Evolutionary conservation across 2,888 invertebrate genomes (phyloP).

Genomic region (Conistra vaccinii): DNA sequence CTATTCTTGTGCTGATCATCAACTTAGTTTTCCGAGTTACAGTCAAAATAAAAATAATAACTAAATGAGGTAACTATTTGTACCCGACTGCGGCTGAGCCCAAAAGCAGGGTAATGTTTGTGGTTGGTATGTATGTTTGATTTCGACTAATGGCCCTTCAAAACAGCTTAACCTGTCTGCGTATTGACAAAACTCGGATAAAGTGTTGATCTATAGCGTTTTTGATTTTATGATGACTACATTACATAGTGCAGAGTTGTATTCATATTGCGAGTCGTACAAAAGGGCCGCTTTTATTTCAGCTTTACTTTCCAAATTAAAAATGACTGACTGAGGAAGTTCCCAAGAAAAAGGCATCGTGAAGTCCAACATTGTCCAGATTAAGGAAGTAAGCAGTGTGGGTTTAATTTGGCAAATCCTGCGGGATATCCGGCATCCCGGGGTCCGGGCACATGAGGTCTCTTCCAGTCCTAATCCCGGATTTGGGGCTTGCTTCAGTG

Average conservation of each 20-base stretch:
- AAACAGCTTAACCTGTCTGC: neutral
- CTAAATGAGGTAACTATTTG: neutral
- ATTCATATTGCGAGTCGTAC: neutral
- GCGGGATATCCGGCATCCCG: constrained; percentile 32
- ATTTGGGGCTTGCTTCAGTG: constrained; percentile 45
- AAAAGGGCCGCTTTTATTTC: neutral
- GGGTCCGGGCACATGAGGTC: constrained; percentile 41
- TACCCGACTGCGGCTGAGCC: neutral
- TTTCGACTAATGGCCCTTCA: neutral
- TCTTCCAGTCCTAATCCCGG: constrained; percentile 58
- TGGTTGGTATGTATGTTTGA: neutral
- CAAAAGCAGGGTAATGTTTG: neutral
- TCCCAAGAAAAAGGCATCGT: constrained; percentile 33
- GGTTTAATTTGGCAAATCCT: constrained; percentile 59
- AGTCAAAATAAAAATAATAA: neutral
- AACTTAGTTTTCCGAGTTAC: neutral
- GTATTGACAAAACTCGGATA: neutral
- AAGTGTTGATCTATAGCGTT: neutral
- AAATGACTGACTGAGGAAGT: constrained; percentile 11
- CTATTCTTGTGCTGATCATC: neutral
- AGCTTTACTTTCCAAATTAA: neutral
- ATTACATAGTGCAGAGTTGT: neutral
- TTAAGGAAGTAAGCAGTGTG: constrained; percentile 59
- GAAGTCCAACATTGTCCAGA: constrained; percentile 49
- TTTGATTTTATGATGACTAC: too few relatives aligned